Base-by-base conservation (phyloP, 2,797 vertebrate genomes). In the Pangasius krempfi region DNA sequence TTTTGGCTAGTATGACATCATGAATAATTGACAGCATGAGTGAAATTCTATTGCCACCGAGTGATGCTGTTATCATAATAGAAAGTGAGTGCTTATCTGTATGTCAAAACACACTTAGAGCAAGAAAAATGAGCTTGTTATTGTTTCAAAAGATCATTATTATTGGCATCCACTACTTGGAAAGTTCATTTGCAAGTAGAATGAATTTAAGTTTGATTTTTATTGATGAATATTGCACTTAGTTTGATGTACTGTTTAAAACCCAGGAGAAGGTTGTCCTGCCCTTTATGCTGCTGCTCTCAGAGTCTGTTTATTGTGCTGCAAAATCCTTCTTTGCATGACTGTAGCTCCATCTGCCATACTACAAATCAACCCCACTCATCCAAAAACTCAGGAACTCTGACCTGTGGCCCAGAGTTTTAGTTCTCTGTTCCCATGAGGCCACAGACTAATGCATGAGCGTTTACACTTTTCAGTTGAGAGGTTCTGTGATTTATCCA, bases 241-340 rank as follows among this genome's bases (percentile, higher is more conserved):
- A 83, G 37, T 73, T 22, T 72, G 40, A 83, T 83, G 27, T 25
- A 84, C 27, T 88, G 37, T 64, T 68, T 25, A 18, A 68, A 76
- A 40, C 68, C n/a, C 87, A 52, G 58, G 62, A 84, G 44, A 88
- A 30, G 76, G 84, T 60, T 52, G 87, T 86, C 84, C 47, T 52
- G n/a, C 10, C n/a, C 18, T 70, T 18, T 13, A 25, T 85, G n/a
- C 83, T 54, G 64, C 64, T 84, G 62, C 62, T 68, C 62, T 84
- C 27, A 50, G 18, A 70, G 44, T 84, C 56, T 70, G 64, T 85
- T 70, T 85, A 85, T 83, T 88, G 81, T 90, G 86, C 84, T 87
- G 86, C 86, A 44, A 88, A 88, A 87, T 76, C 80, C 73, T 84
- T 79, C 82, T 90, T 90, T 87, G 82, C 90, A 87, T 83, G 87